These are phyloP conservation scores for Atlantisia rogersi DNA, from an alignment of 2,113 vertebrate genomes.

Conservation along the genomic window DNA sequence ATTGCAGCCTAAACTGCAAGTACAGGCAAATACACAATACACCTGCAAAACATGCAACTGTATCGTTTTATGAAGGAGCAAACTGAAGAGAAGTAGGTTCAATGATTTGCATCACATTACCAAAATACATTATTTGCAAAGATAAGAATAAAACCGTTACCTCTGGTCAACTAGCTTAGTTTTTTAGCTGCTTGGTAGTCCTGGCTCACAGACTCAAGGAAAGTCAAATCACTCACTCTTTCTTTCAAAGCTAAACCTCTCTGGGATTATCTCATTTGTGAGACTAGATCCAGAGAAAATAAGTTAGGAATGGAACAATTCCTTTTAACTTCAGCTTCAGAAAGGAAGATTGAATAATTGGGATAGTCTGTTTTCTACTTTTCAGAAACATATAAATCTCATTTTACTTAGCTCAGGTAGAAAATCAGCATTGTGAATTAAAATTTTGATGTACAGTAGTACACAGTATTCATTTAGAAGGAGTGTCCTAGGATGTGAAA, in stretches of 20 bases:
- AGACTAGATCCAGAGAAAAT: conserved; percentile 61
- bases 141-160: neutral
- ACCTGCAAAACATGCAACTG: neutral
- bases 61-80: neutral
- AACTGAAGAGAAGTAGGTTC: neutral
- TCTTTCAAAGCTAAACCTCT: conserved; percentile 26
- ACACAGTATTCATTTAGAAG: neutral
- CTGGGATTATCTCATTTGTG: conserved; percentile 55
- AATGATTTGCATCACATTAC: neutral
- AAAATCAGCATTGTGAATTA: neutral
- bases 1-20: neutral
- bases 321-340: neutral
- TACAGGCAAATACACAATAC: neutral
- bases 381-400: neutral
- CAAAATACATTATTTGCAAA: neutral
- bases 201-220: neutral
- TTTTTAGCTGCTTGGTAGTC: conserved; percentile 44
- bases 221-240: neutral
- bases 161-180: neutral
- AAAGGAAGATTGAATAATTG: neutral
- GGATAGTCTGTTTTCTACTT: neutral
- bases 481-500: conserved; percentile 1
- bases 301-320: conserved; percentile 14
- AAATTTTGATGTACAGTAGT: neutral
- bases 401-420: neutral